Percentiles rank a stretch among this genome's conserved stretches.
These are phyloP conservation scores for Clarias fuscus DNA, from an alignment of 2,797 vertebrate genomes.

Conservation along the genomic window DNA sequence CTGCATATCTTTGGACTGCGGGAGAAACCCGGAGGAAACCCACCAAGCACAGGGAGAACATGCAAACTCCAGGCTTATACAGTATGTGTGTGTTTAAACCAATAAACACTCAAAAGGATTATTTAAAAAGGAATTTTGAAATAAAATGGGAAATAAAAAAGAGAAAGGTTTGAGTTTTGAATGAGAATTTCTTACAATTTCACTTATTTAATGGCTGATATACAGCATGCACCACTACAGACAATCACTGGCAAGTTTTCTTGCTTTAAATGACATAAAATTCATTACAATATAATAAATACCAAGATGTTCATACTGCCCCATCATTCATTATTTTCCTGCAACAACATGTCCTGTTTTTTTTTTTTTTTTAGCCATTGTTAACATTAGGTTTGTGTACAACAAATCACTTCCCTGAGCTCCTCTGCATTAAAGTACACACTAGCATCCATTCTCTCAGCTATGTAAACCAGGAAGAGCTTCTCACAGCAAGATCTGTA, in stretches of 20 bases:
- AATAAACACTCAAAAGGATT: background rate
- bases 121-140: background rate
- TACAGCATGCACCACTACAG: background rate
- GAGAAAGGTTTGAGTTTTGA: background rate
- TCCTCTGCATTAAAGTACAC: slow-evolving; percentile 58
- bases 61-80: too few species aligned
- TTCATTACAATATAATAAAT: background rate
- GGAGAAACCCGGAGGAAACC: too few species aligned
- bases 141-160: too few species aligned
- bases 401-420: background rate
- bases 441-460: slow-evolving; percentile 42
- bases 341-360: background rate
- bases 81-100: background rate
- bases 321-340: background rate
- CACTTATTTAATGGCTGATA: background rate
- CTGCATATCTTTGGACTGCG: too few species aligned
- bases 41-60: too few species aligned
- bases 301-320: background rate
- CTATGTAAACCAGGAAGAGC: slow-evolving; percentile 59
- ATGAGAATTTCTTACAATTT: background rate
- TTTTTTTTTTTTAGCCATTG: background rate
- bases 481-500: slow-evolving; percentile 46
- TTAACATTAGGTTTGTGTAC: background rate
- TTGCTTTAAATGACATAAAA: background rate
- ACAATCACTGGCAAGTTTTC: background rate